phyloP scores from a whole-genome alignment of 1,140 invertebrate genomes.

The Drosophila ironensis region DNA sequence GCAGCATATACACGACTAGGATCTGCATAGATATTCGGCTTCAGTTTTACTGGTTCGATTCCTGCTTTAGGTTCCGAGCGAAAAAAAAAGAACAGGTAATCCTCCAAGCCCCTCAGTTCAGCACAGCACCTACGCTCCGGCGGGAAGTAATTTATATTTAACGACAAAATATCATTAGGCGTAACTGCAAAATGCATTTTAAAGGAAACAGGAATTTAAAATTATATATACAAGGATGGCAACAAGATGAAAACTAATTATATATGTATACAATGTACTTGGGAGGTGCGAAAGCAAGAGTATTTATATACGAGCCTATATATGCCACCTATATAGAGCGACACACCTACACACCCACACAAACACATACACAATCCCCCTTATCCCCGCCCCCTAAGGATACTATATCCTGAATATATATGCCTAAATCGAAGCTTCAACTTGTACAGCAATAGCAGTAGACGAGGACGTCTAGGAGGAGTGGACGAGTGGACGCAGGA shows the following conservation, averaged over 20 bases:
- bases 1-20: constrained; percentile 2
- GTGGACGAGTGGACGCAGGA: constrained; percentile 1
- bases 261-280: constrained; percentile 60
- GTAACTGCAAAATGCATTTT: constrained; percentile 77
- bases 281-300: constrained; percentile 52
- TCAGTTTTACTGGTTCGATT: constrained; percentile 34
- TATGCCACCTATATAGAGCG: constrained; percentile 34
- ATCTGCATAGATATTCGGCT: constrained; percentile 26
- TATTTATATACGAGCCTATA: constrained; percentile 73
- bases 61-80: constrained; percentile 23
- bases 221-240: constrained; percentile 59
- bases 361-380: constrained; percentile 21
- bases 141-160: constrained; percentile 10
- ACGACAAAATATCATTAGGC: constrained; percentile 66
- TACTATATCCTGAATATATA: constrained; percentile 14
- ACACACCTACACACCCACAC: constrained; percentile 26
- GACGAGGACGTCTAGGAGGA: constrained; percentile 4
- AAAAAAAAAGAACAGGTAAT: background rate
- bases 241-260: background rate
- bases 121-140: too few relatives aligned
- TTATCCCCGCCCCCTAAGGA: background rate
- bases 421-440: constrained; percentile 44
- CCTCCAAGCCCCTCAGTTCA: constrained; percentile 22
- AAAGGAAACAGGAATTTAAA: constrained; percentile 78
- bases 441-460: constrained; percentile 46